phyloP scores from a whole-genome alignment of 2,113 vertebrate genomes.

The Heterotis niloticus region DNA sequence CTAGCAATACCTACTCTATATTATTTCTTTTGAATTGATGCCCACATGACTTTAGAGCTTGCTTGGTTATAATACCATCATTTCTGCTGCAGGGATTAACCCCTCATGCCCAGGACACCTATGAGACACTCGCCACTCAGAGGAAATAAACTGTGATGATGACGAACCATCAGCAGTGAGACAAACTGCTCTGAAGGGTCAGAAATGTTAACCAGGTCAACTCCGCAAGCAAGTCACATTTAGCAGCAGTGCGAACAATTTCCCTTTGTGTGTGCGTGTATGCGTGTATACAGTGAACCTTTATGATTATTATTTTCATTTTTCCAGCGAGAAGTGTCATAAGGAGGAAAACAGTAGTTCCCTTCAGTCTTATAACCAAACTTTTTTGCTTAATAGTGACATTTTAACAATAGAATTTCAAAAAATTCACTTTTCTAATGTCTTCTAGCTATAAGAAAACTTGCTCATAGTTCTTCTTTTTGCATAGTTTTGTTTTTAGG shows the following conservation, averaged over 20 bases:
- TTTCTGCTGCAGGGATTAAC: slow-evolving; percentile 51
- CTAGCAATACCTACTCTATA: neutral
- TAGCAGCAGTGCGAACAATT: no score
- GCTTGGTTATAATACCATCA: neutral
- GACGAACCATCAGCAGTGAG: neutral
- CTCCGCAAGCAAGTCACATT: neutral
- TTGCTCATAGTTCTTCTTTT: neutral
- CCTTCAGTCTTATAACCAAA: no score
- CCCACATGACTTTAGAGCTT: neutral
- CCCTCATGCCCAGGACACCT: slow-evolving; percentile 52
- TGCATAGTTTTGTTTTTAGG: slow-evolving; percentile 13
- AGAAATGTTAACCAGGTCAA: neutral
- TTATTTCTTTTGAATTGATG: neutral
- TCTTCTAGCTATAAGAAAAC: neutral
- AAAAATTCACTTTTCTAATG: neutral
- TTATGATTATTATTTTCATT: neutral
- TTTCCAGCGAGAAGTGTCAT: no score
- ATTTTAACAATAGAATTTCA: neutral
- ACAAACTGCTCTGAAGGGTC: neutral
- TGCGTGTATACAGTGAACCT: neutral
- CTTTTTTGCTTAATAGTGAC: no score
- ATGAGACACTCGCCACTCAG: slow-evolving; percentile 54
- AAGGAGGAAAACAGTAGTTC: no score
- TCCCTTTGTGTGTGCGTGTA: no score
- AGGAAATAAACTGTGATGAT: slow-evolving; percentile 46